Conservation (phyloP, 2,113 vertebrate genomes). For the Rhynchopsitta pachyrhyncha region DNA sequence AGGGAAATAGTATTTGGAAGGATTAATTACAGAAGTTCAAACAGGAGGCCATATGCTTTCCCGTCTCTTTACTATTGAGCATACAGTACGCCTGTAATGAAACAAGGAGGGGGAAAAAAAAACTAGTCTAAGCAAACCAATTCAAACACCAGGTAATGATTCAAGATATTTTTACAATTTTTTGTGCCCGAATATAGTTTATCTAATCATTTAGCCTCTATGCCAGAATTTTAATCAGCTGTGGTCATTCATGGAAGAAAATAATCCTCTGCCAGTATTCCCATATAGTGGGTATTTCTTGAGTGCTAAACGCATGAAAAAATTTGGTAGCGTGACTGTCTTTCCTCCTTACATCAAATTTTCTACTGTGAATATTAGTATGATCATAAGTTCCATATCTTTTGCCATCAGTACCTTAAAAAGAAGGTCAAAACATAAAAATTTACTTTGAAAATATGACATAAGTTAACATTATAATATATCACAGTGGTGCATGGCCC, state of each 20-base stretch:
- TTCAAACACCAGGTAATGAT: constrained; percentile 54
- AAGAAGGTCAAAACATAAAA: not conserved
- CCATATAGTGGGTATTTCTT: not conserved
- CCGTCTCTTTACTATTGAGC: constrained; percentile 43
- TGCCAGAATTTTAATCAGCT: constrained; percentile 36
- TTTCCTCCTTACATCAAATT: not conserved
- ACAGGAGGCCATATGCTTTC: constrained; percentile 73
- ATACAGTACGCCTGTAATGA: constrained; percentile 61
- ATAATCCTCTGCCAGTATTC: not conserved
- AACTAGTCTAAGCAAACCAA: constrained; percentile 10
- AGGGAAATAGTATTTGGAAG: constrained; percentile 76
- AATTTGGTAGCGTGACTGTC: not conserved
- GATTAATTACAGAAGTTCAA: constrained; percentile 81
- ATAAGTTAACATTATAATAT: not conserved
- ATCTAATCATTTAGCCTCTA: not conserved
- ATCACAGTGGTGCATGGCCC: not conserved
- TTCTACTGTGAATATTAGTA: not conserved
- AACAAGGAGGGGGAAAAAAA: not conserved
- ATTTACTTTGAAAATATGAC: not conserved
- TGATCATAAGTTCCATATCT: not conserved
- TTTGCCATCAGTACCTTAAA: not conserved
- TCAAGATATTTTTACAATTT: constrained; percentile 26
- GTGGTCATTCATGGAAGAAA: not conserved
- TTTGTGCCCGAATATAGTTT: not conserved
- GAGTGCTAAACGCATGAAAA: not conserved